A percentile compares a stretch with the other conserved stretches of the same genome.
Evolutionary conservation across 1,140 invertebrate genomes (phyloP).

Genomic region (Prorops nasuta): DNA sequence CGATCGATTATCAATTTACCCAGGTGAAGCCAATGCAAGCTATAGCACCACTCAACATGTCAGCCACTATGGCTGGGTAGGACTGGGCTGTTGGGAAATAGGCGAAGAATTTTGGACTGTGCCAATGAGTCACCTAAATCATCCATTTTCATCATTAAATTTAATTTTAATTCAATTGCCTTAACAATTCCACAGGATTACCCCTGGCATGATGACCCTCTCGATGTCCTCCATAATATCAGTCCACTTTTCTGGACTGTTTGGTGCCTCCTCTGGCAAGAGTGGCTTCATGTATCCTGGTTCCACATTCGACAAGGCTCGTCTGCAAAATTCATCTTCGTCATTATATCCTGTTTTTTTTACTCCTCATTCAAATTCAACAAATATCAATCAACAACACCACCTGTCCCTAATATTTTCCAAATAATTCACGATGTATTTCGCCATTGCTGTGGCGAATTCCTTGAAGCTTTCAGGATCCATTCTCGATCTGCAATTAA

Average conservation of each 20-base stretch:
- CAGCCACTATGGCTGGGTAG: constrained; percentile 90
- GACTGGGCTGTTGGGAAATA: constrained; percentile 97
- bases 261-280: constrained; percentile 79
- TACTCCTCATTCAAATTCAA: not conserved
- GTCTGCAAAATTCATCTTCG: constrained; percentile 57
- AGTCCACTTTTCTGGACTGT: constrained; percentile 81
- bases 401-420: constrained; percentile 83
- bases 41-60: constrained; percentile 94
- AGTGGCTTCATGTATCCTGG: constrained; percentile 83
- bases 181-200: too few species aligned
- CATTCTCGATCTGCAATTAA: constrained; percentile 60
- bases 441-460: constrained; percentile 76
- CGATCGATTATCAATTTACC: constrained; percentile 56
- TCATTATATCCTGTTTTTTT: not conserved
- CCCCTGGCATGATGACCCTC: constrained; percentile 93
- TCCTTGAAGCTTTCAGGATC: constrained; percentile 75
- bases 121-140: constrained; percentile 90
- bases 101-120: constrained; percentile 95
- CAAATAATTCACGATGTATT: constrained; percentile 80
- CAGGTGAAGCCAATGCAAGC: constrained; percentile 87
- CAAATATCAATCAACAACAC: not conserved
- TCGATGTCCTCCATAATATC: constrained; percentile 89
- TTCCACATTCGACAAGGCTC: constrained; percentile 76
- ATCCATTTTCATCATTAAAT: not conserved
- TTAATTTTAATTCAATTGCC: too few species aligned